A percentile compares a stretch with the other conserved stretches of the same genome.
phyloP scores from a whole-genome alignment of 2,113 vertebrate species.

The Pipra filicauda region DNA sequence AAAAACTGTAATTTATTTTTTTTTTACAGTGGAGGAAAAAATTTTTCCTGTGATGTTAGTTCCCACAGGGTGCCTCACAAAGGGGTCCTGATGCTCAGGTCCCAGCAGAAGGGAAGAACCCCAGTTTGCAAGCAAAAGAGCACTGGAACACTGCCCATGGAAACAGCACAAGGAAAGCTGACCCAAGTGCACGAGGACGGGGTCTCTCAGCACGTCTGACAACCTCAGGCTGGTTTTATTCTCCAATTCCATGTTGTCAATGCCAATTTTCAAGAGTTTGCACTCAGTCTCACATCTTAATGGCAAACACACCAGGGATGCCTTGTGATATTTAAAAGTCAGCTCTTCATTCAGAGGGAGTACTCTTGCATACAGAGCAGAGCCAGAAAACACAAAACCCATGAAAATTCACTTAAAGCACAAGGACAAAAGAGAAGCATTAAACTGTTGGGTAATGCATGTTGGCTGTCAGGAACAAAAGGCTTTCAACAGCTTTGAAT shows the following conservation, averaged over 20 bases:
- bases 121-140: neutral
- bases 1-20: neutral
- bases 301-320: neutral
- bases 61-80: neutral
- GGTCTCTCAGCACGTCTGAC: neutral
- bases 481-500: neutral
- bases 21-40: neutral
- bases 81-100: neutral
- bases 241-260: neutral
- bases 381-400: neutral
- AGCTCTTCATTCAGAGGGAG: neutral
- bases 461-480: neutral
- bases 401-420: neutral
- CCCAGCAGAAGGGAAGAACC: neutral
- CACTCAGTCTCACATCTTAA: neutral
- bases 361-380: neutral
- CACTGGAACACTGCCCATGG: rapidly evolving
- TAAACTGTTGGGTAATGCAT: neutral
- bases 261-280: neutral
- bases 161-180: neutral
- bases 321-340: neutral
- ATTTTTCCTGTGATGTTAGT: neutral
- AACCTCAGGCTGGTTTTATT: neutral
- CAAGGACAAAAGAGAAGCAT: conserved; percentile 17
- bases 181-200: neutral